Evolutionary conservation across 2,113 vertebrate genomes (phyloP), one percentile per base, ranked within the genome.

Genomic region (Malaclemys terrapin): DNA sequence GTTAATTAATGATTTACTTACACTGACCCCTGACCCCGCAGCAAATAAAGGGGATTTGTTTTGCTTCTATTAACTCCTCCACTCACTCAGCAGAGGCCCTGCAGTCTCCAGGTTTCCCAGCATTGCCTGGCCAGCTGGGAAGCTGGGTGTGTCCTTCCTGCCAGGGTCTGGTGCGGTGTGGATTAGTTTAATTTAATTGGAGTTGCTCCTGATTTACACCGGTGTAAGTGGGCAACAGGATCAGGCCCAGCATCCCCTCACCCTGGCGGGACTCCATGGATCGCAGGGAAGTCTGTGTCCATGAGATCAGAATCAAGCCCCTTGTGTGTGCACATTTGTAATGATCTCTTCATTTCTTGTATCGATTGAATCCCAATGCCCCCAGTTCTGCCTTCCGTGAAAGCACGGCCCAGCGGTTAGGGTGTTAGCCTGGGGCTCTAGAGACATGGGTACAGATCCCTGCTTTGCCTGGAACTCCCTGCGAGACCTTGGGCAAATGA

Each of bases 1-100:
- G 98, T 98, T 98, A 98, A 98, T 98, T 98, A 98, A 98, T 98
- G 98, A 98, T 98, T 98, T 98, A 98, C 98, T 98, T 98, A 97
- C 95, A 93, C 95, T 98, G 98, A 98, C 98, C 98, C 94, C 97
- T 98, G 98, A 98, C 98, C 98, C 97, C 91, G 85, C 97, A 97
- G 97, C 98, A 98, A 98, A 98, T 98, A 98, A 97, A 97, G 96
- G 97, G 96, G 98, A 98, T 98, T 98, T 98, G 95, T 98, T 96
- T 98, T 94, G 89, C 89, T 97, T 98, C 97, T 97, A 96, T 98
- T 98, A 98, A 98, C 96, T 98, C 95, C 96, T 96, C 80, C 0
- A 88, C 98, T 97, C 98, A 94, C 96, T 97, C 90, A 98, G 94
- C 87, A 87, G 95, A 95, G 89, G 94, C 93, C 81, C 81, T 50